Evolutionary conservation across 2,888 invertebrate genomes (phyloP), one percentile per base, ranked within the genome.

Genomic region (Trisateles emortualis): DNA sequence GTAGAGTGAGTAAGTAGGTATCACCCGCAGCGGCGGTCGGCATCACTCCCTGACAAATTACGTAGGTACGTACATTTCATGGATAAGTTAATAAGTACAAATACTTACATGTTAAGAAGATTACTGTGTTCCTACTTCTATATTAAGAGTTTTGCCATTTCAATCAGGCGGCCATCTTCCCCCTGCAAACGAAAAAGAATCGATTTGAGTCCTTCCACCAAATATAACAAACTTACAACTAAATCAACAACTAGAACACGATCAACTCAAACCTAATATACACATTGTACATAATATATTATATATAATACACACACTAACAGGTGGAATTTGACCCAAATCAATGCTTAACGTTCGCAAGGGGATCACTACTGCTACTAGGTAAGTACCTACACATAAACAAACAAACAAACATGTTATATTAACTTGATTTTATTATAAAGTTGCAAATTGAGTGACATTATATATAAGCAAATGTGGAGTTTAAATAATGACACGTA

Each of bases 311-410:
- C 11, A 30, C 26, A 42, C 19, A 49, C 65, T 70, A 64, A 45
- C 60, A 72, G 82, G 87, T 88, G 89, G 88, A 90, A 82, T 75
- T 81, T 82, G 87, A 89, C 88, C 87, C 89, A 89, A 87, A 87
- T 80, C 86, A 84, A 86, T 79, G 72, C 76, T 80, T 85, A 76
- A 64, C 62, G 71, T 71, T 73, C 60, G 58, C 58, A 57, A 59
- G 45, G 36, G 54, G 56, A 55, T 53, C 19, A 3, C 45, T 13
- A 35, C 26, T 8, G 22, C 49, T 33, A 26, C 13, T 4, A 13
- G 22, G 22, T 22, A 22, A 22, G 22, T 2, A 2, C 2, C 22
- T 19, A 54, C 13, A 11, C 17, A 29, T 44, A n/a, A n/a, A n/a
- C n/a, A n/a, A n/a, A n/a, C 19, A 14, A 22, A 5, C 9, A 40